A percentile compares a stretch with the other conserved stretches of the same genome.
These are phyloP conservation scores for Percina caprodes DNA, from an alignment of 2,113 vertebrate genomes.

Conservation along the genomic window DNA sequence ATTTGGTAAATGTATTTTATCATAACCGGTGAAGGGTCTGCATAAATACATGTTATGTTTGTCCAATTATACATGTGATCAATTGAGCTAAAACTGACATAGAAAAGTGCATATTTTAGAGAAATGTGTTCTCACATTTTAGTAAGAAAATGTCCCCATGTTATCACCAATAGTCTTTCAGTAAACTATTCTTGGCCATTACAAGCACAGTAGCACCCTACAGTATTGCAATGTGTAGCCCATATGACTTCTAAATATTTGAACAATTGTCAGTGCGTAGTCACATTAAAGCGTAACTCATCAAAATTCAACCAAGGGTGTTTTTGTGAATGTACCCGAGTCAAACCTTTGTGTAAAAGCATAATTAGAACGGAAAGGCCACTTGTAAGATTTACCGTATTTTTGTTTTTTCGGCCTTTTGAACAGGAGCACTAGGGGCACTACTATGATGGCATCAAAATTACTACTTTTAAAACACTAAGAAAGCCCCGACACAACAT, in stretches of 20 bases:
- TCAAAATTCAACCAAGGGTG: too few species aligned
- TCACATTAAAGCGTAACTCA: background rate
- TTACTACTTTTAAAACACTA: too few species aligned
- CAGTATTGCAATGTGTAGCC: slow-evolving; percentile 1
- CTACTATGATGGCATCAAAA: too few species aligned
- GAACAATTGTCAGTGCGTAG: background rate
- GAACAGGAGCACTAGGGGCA: too few species aligned
- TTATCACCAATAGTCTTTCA: background rate
- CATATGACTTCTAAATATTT: background rate
- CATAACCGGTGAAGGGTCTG: background rate
- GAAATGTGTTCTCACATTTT: background rate
- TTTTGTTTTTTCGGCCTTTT: too few species aligned
- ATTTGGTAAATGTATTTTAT: background rate
- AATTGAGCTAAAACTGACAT: background rate
- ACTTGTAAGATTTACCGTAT: too few species aligned
- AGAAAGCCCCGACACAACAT: too few species aligned
- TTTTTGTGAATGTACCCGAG: too few species aligned
- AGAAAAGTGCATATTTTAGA: background rate
- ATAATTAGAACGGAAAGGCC: too few species aligned
- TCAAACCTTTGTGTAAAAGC: too few species aligned
- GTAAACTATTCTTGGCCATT: background rate
- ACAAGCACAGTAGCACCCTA: background rate
- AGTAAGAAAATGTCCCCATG: background rate
- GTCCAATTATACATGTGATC: too few species aligned
- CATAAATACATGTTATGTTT: background rate